phyloP scores from a whole-genome alignment of 2,113 vertebrate species.

The Procavia capensis region DNA sequence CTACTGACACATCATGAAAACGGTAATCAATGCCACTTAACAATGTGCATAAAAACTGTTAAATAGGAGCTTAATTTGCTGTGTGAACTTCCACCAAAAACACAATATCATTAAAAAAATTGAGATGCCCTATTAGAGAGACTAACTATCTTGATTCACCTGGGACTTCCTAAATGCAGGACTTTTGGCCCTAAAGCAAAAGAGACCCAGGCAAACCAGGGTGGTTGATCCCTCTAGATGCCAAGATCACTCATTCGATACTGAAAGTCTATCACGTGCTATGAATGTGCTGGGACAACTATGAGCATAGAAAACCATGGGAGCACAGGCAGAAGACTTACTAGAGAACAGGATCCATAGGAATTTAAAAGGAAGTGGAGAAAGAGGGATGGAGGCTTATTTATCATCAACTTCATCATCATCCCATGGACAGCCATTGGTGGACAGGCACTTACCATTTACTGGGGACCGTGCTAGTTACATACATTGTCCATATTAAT shows the following conservation, averaged over 20 bases:
- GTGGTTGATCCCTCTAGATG: not conserved
- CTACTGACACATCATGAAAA: too few relatives aligned
- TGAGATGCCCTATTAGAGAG: not conserved
- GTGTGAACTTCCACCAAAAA: too few relatives aligned
- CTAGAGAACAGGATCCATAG: not conserved
- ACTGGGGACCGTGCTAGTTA: not conserved
- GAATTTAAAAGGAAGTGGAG: not conserved
- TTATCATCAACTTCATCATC: not conserved
- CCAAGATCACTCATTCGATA: conserved; percentile 14
- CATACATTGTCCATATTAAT: not conserved
- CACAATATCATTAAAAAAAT: not conserved
- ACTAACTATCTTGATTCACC: not conserved
- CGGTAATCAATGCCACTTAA: too few relatives aligned
- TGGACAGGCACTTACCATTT: not conserved
- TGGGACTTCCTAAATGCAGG: not conserved
- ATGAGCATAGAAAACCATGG: not conserved
- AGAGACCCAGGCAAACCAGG: conserved; percentile 3
- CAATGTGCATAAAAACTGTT: too few relatives aligned
- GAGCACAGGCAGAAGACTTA: not conserved
- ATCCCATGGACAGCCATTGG: not conserved
- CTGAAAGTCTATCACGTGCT: not conserved
- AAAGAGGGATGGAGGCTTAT: not conserved
- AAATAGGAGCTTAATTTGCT: too few relatives aligned
- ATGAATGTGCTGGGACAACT: not conserved
- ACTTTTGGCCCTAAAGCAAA: not conserved